phyloP scores from a whole-genome alignment of 2,888 invertebrate species.

The Zonitis immaculata region DNA sequence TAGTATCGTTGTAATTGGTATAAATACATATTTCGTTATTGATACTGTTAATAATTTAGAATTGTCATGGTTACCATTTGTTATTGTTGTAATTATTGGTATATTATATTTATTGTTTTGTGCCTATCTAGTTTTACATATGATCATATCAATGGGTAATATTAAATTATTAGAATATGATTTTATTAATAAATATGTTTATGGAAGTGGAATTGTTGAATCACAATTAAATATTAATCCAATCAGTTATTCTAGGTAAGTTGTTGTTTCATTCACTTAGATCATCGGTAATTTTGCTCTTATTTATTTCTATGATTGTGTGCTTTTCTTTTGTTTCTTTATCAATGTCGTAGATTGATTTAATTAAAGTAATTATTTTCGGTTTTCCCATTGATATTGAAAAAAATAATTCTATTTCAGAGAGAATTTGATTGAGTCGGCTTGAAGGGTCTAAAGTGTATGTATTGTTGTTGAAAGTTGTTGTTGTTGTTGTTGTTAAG shows the following conservation, averaged over 20 bases:
- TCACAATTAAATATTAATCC: slow-evolving; percentile 52
- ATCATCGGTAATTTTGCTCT: not conserved
- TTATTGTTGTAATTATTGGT: slow-evolving; percentile 55
- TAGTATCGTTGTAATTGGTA: slow-evolving; percentile 66
- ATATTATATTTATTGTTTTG: slow-evolving; percentile 68
- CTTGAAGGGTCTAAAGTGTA: slow-evolving; percentile 14
- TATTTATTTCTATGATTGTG: not conserved
- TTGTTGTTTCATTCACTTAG: no score
- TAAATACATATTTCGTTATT: slow-evolving; percentile 75
- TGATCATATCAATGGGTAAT: slow-evolving; percentile 64
- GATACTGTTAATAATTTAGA: slow-evolving; percentile 53
- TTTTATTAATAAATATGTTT: slow-evolving; percentile 57
- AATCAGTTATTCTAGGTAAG: slow-evolving; percentile 58
- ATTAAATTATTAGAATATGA: slow-evolving; percentile 51
- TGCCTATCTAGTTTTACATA: slow-evolving; percentile 68
- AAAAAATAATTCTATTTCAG: no score
- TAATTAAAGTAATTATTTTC: no score
- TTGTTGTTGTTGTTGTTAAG: no score
- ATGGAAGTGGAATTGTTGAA: slow-evolving; percentile 51
- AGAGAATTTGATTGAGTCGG: slow-evolving; percentile 14
- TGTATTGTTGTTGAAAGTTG: slow-evolving; percentile 4
- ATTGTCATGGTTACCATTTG: slow-evolving; percentile 48
- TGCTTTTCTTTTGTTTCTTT: not conserved
- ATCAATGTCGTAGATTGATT: not conserved
- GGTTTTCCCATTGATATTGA: no score